Evolutionary conservation across 2,888 invertebrate genomes (phyloP), one percentile per base, ranked within the genome.

Genomic region (Dynastes maya): DNA sequence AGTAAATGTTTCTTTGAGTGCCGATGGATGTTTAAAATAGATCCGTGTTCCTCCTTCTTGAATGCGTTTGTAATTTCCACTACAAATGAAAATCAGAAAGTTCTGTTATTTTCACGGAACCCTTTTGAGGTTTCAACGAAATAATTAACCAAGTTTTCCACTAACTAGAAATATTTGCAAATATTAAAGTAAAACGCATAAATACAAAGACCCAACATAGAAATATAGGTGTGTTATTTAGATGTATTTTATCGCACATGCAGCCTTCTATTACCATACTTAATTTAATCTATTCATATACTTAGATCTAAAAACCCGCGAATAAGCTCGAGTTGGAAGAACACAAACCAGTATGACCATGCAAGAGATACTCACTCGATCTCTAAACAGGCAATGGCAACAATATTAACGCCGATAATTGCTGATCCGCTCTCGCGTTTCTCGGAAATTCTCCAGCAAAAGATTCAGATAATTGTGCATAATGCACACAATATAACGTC

Each of bases 251-350:
- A 63, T 63, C 49, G 68, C 29, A 22, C 8, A 51, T 27, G 45
- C 27, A 9, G 63, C 4, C 8, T 4, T 27, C 27, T 68, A 51
- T 68, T 68, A 40, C 68, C 68, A 51, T 51, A 53, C 29, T 68
- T 68, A 68, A 68, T 68, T 68, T 68, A 51, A 68, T 68, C 51
- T 68, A 68, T 68, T 68, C 68, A 68, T 68, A 49, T 68, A 49
- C 22, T 2, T 37, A 65, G 4, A 58, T 16, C 16, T 58, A 58
- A 8, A 63, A 32, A n/a, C 13, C n/a, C 55, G 55, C 16, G 55
- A 6, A n/a, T 1, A 22, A 13, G 55, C n/a, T 45, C 45, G 16
- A n/a, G 0, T 1, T n/a, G 8, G 3, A 16, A 55, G 55, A 55
- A 55, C 6, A 55, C 55, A 8, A 8, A 37, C 2, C 32, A 37